Base-by-base conservation (phyloP, 2,888 invertebrate genomes). In the Apoda limacodes region DNA sequence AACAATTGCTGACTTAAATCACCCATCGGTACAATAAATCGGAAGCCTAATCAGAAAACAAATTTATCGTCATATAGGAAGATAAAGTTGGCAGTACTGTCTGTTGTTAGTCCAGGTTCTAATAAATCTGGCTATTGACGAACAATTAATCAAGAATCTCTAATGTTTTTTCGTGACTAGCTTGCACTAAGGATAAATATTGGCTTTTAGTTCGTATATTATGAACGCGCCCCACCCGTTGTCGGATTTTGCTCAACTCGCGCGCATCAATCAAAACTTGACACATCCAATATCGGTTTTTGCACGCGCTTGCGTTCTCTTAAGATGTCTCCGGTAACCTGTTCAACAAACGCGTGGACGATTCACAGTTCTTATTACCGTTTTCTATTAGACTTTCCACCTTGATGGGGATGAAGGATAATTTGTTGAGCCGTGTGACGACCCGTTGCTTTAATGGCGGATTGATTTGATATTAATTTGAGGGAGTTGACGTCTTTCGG, bases 211-310 rank as follows among this genome's bases (percentile, higher is more conserved):
- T n/a, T n/a, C n/a, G n/a, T n/a, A n/a, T n/a, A n/a, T n/a, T n/a
- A n/a, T n/a, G n/a, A n/a, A n/a, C n/a, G n/a, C n/a, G n/a, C n/a
- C n/a, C n/a, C 56, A 39, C 46, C 51, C 56, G 58, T 62, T 52
- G 46, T 58, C 60, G 61, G 59, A 72, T 72, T 75, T 75, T 78
- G 63, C 62, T 35, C 37, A 49, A 37, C 52, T 42, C 54, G 41
- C 50, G 60, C 63, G 58, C 78, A 78, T 78, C 74, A 67, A 78
- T 78, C 78, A 78, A 74, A 53, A 55, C 69, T 59, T 78, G 78
- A 78, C 78, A 76, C 69, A 75, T 78, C 78, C 78, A 78, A 78
- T 78, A 76, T 76, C 55, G 60, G 62, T 76, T 78, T 78, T 78
- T 78, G 57, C 54, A 50, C 48, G 43, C 46, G 45, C 47, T 52